Base-by-base conservation (phyloP, 2,113 vertebrate species). In the Raja brachyura region DNA sequence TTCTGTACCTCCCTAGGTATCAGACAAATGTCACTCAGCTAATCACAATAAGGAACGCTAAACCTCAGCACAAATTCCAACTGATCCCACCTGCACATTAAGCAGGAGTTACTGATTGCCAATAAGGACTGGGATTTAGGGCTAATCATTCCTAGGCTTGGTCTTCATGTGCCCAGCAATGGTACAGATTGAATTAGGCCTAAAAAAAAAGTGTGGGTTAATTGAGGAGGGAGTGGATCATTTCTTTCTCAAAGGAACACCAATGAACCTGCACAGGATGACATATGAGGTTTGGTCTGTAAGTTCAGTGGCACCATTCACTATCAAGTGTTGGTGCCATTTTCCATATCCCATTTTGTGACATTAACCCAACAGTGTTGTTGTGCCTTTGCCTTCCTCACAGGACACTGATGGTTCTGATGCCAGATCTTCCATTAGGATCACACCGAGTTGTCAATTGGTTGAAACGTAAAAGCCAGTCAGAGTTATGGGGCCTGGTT, bases 401-500 rank as follows among this genome's bases (percentile, higher is more conserved):
- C 93, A 97, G 97, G 94, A 95, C 94, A 7, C 59, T 97, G 93
- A 94, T 93, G 0, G 94, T 97, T 5, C 20, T 93, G 90, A 93
- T 76, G 77, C 95, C 94, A 7, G n/a, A n/a, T 0, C 48, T 94
- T 4, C 93, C 93, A 22, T 78, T 81, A 61, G 95, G 88, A 95
- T 93, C 93, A 4, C 93, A 93, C 33, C 33, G 8, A 0, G 61
- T 93, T 28, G 93, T 88, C 0, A 90, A 94, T 31, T 95, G 96
- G 97, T 95, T 97, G 79, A 96, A 93, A 94, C 94, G 94, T 85
- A 96, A 96, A 93, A 96, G 95, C 83, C 95, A 95, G 93, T 95
- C 93, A 8, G 95, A 96, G 63, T 94, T 97, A 33, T 95, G 94
- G 95, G 94, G 93, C 90, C 93, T 96, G 48, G 93, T 96, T 66